A percentile compares a stretch with the other conserved stretches of the same genome.
Evolutionary conservation across 1,140 invertebrate species (phyloP).

Genomic region (Euglossa dilemma): DNA sequence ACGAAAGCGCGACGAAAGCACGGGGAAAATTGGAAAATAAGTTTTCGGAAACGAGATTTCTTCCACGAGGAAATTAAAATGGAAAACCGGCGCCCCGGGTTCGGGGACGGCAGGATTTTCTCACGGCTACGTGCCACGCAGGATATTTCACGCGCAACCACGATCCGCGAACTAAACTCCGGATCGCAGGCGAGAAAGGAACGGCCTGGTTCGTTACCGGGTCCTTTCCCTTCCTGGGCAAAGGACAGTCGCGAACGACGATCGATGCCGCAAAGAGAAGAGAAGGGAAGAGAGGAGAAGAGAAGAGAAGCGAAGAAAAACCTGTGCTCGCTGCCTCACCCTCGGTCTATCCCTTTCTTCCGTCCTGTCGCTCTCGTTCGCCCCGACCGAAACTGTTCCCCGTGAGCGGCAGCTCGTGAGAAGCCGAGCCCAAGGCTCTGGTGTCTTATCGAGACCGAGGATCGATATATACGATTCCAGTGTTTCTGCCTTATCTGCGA

Average conservation of each 20-base stretch:
- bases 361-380: not conserved
- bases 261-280: constrained; percentile 55
- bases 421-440: constrained; percentile 53
- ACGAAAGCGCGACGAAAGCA: not conserved
- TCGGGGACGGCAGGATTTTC: no score
- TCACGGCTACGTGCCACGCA: no score
- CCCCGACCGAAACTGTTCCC: constrained; percentile 33
- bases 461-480: constrained; percentile 68
- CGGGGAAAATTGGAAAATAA: not conserved
- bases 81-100: not conserved
- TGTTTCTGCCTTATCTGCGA: constrained; percentile 68
- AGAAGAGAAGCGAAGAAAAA: constrained; percentile 56
- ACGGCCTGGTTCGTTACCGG: constrained; percentile 56
- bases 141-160: no score
- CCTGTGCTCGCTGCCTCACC: not conserved
- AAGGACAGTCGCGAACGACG: constrained; percentile 52
- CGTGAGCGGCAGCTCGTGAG: constrained; percentile 58
- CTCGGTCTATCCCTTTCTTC: not conserved
- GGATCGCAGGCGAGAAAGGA: constrained; percentile 20
- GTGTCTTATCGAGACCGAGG: constrained; percentile 63
- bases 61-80: constrained; percentile 1
- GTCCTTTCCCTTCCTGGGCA: constrained; percentile 55
- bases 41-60: constrained; percentile 2
- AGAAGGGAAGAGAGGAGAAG: no score
- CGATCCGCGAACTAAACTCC: not conserved